Conservation (phyloP, 2,797 vertebrate genomes). For the Sebastes baramenuke region DNA sequence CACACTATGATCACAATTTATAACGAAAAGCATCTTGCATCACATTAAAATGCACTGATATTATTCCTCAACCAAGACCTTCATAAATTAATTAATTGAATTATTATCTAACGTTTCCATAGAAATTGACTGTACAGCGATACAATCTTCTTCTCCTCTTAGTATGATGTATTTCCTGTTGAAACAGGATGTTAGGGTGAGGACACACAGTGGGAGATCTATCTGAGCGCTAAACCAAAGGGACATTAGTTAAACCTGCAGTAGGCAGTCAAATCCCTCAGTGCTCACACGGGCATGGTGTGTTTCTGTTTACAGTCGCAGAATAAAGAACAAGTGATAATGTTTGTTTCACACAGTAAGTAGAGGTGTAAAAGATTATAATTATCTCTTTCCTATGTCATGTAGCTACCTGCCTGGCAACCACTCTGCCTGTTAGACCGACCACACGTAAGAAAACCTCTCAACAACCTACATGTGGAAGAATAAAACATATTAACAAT, state of each 20-base stretch:
- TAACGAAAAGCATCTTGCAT: neutral
- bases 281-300: no score
- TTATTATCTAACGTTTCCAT: no score
- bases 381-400: neutral
- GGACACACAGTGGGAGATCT: no score
- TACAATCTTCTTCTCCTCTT: neutral
- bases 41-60: no score
- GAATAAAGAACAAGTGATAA: neutral
- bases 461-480: neutral
- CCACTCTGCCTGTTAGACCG: rapidly evolving
- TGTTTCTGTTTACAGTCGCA: no score
- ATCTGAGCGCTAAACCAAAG: no score
- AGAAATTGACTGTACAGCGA: neutral
- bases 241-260: no score
- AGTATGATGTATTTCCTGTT: no score
- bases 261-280: no score
- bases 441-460: neutral
- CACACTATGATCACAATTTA: neutral
- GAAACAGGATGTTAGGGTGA: no score
- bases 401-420: neutral
- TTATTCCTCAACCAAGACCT: no score
- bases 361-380: neutral
- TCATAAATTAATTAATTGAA: no score
- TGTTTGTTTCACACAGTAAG: neutral
- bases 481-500: neutral